Evolutionary conservation across 2,888 invertebrate species (phyloP).

Genomic region (Heliothis peltigera): DNA sequence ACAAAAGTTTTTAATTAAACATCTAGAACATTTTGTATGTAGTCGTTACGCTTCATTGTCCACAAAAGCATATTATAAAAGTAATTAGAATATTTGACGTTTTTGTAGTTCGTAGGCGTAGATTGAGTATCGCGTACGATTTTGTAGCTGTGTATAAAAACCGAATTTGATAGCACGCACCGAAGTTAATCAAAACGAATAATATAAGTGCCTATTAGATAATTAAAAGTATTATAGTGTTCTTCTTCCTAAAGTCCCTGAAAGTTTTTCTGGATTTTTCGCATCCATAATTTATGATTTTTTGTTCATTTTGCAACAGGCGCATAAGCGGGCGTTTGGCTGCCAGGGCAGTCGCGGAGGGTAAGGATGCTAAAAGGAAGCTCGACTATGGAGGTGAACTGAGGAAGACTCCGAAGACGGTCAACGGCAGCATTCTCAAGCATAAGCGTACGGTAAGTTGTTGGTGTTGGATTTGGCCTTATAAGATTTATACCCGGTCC

Average conservation of each 20-base stretch:
- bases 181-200: no score
- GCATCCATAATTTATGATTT: neutral
- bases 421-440: conserved; percentile 84
- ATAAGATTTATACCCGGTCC: neutral
- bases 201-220: no score
- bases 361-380: conserved; percentile 78
- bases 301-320: conserved; percentile 64
- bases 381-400: conserved; percentile 76
- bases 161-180: no score
- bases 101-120: conserved; percentile 46
- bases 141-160: neutral
- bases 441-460: conserved; percentile 84
- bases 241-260: no score
- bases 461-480: neutral
- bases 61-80: conserved; percentile 50
- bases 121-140: conserved; percentile 28
- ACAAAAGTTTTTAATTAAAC: conserved; percentile 44
- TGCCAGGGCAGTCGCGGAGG: conserved; percentile 75
- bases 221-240: no score
- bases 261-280: neutral
- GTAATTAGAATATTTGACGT: conserved; percentile 47
- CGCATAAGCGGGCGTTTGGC: conserved; percentile 85
- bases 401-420: conserved; percentile 76
- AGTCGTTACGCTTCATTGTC: conserved; percentile 50
- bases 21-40: conserved; percentile 47